Percentiles rank a stretch among this genome's conserved stretches.
Evolutionary conservation across 2,113 vertebrate species (phyloP).

Genomic region (Halichoerus grypus): DNA sequence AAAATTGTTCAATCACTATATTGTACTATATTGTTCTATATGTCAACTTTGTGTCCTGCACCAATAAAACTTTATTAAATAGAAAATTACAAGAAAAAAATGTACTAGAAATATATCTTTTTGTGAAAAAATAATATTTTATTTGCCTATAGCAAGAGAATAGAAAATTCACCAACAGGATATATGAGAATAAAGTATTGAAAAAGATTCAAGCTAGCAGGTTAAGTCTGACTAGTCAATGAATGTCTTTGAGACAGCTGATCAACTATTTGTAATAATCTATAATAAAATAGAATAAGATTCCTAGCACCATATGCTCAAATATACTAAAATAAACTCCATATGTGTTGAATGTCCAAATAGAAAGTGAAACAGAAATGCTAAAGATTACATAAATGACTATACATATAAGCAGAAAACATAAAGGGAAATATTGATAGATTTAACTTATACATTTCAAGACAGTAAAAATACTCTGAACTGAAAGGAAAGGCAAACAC

Average conservation of each 20-base stretch:
- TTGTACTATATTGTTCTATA: too few relatives aligned
- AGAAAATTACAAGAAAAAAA: not conserved
- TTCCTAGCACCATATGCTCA: conserved; percentile 16
- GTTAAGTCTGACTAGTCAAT: not conserved
- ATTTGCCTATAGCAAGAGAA: not conserved
- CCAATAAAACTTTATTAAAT: too few relatives aligned
- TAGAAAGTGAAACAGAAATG: conserved; percentile 25
- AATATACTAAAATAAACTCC: conserved; percentile 50
- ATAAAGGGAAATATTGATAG: not conserved
- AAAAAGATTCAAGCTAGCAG: not conserved
- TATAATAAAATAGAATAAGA: conserved; percentile 6
- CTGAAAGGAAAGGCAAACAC: conserved; percentile 19
- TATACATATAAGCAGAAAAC: not conserved
- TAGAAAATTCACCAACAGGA: not conserved
- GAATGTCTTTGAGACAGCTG: not conserved
- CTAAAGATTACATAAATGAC: not conserved
- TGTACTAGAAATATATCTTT: not conserved
- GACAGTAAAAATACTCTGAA: not conserved
- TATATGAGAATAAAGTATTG: not conserved
- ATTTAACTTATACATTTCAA: conserved; percentile 31
- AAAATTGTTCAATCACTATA: too few relatives aligned
- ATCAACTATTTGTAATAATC: conserved; percentile 56
- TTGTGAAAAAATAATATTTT: not conserved
- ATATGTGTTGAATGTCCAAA: conserved; percentile 40
- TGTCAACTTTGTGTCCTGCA: too few relatives aligned